Conservation (phyloP, 2,888 invertebrate genomes). For the Keiferia lycopersicella region DNA sequence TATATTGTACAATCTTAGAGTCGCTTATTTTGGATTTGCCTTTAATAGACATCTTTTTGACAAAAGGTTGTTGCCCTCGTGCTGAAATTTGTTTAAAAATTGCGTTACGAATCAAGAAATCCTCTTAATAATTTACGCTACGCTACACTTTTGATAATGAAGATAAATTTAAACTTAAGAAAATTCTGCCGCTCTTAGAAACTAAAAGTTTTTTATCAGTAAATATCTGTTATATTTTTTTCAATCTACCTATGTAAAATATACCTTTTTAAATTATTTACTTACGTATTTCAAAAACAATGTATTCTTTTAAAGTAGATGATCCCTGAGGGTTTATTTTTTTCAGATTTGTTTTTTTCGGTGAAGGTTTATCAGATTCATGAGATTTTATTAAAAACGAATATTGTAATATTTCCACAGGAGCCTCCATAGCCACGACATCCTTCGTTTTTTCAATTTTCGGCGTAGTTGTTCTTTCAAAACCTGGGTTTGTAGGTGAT, state of each 20-base stretch:
- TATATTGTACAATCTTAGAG: not conserved
- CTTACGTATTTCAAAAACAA: slow-evolving; percentile 63
- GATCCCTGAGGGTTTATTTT: too few relatives aligned
- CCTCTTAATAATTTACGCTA: not conserved
- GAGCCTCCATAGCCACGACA: not conserved
- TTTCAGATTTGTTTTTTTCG: too few relatives aligned
- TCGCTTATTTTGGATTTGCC: not conserved
- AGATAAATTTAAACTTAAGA: not conserved
- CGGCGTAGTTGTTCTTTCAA: not conserved
- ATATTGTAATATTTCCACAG: not conserved
- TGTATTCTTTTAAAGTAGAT: slow-evolving; percentile 31
- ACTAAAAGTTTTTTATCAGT: too few relatives aligned
- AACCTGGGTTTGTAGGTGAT: not conserved
- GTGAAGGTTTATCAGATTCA: not conserved
- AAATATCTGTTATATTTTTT: too few relatives aligned
- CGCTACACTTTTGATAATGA: not conserved
- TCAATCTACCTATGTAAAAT: too few relatives aligned
- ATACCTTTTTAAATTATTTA: slow-evolving; percentile 28
- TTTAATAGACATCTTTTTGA: not conserved
- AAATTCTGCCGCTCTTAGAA: too few relatives aligned
- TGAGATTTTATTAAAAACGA: not conserved
- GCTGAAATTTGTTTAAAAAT: too few relatives aligned
- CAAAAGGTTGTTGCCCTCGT: slow-evolving; percentile 7
- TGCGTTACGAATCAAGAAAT: too few relatives aligned
- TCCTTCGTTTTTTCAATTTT: not conserved